Base-by-base conservation (phyloP, 2,797 vertebrate species). In the Urocyon cinereoargenteus region DNA sequence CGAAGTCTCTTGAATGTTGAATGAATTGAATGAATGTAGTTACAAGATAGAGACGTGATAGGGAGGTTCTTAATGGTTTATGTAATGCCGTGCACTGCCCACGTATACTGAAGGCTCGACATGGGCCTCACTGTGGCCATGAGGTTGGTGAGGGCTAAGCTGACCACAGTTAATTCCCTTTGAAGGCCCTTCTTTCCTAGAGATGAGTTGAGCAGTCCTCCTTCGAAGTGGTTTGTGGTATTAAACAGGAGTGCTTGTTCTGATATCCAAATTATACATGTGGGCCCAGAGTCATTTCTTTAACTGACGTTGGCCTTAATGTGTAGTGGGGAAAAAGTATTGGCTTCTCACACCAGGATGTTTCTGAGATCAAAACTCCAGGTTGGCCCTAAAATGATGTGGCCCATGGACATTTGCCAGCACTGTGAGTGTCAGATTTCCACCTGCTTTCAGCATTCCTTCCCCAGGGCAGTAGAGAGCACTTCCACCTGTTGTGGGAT, bases 381-480 rank as follows among this genome's bases (percentile, higher is more conserved):
- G 26, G 12, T 22, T 57, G 40, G n/a, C 15, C 5, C 77, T 24
- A 40, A 49, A 86, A 40, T 2, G 40, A 34, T 59, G 49, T 0
- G 11, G 26, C 10, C 5, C 4, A 0, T 3, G 36, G 84, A 31
- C 31, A 8, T 45, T 11, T 16, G 11, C 57, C 59, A n/a, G 16
- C 45, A 55, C 16, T 0, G 2, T 11, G 6, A 26, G 28, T 84
- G 72, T 72, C 18, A 13, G 82, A 5, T 40, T 31, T 22, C 45
- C 18, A 1, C 59, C 1, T 0, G n/a, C 49, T 83, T 62, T 57
- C 5, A 24, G 72, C 5, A 11, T 82, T 16, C 10, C 9, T 36
- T 24, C 28, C n/a, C 62, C 0, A 0, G 1, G 11, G 10, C 0
- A 0, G 28, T 19, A 11, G 81, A 61, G 66, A 18, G 11, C 5